Conservation (phyloP, 2,113 vertebrate species). For the Nipponia nippon region DNA sequence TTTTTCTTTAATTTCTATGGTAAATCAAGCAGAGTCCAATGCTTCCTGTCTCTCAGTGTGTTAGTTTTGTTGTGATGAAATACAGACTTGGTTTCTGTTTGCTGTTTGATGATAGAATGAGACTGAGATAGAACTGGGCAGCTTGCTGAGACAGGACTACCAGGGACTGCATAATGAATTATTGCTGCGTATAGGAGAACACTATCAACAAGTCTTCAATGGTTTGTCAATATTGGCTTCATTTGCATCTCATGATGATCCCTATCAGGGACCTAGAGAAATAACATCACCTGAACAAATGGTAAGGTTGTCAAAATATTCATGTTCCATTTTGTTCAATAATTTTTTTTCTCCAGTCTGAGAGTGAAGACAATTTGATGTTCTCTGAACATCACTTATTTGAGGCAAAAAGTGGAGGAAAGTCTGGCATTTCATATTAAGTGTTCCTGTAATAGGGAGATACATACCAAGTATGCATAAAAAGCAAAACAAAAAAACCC, state of each 20-base stretch:
- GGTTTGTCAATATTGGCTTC: slow-evolving; percentile 95
- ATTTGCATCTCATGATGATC: slow-evolving; percentile 91
- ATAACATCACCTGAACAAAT: slow-evolving; percentile 88
- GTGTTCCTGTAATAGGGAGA: not conserved
- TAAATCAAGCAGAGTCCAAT: not conserved
- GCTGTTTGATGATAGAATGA: slow-evolving; percentile 79
- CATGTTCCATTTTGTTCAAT: not conserved
- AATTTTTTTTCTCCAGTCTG: not conserved
- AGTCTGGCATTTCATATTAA: not conserved
- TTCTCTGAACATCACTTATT: not conserved
- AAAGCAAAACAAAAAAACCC: not conserved
- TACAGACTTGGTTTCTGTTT: not conserved
- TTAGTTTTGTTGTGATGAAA: not conserved
- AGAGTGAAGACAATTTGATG: not conserved
- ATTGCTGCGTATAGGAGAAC: slow-evolving; percentile 90
- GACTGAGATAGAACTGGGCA: slow-evolving; percentile 95
- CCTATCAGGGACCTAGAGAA: slow-evolving; percentile 87
- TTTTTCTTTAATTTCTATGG: not conserved
- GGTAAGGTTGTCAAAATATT: slow-evolving; percentile 68
- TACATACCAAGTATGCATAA: not conserved
- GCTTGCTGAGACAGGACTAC: slow-evolving; percentile 93
- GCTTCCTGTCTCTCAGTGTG: not conserved
- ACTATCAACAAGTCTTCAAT: slow-evolving; percentile 97
- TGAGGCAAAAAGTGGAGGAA: not conserved
- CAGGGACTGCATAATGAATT: slow-evolving; percentile 97